phyloP scores from a whole-genome alignment of 2,888 invertebrate genomes.

The Cephalotes varians region DNA sequence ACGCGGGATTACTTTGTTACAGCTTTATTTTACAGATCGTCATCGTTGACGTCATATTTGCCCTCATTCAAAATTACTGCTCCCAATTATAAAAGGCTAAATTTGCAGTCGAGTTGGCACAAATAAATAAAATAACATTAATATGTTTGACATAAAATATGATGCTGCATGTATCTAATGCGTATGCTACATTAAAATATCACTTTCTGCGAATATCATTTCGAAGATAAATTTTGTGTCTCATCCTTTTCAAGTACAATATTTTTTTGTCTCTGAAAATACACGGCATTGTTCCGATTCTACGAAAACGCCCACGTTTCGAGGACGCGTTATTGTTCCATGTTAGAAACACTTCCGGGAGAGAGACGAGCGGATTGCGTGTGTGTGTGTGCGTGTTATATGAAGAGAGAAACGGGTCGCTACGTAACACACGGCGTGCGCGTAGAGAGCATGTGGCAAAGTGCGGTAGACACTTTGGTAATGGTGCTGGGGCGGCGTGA shows the following conservation, averaged over 20 bases:
- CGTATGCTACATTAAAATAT: neutral
- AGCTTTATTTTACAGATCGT: conserved; percentile 22
- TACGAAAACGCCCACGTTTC: neutral
- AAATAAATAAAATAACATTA: neutral
- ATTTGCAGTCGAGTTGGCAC: neutral
- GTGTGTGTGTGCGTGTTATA: neutral
- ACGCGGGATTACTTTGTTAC: conserved; percentile 43
- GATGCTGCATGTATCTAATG: neutral
- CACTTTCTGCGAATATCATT: neutral
- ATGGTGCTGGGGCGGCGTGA: conserved; percentile 78
- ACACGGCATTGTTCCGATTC: neutral
- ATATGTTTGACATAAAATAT: neutral
- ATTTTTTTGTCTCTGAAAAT: neutral
- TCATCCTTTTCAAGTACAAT: neutral
- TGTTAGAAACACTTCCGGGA: conserved; percentile 19
- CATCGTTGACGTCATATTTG: neutral
- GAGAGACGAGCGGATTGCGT: neutral
- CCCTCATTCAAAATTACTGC: neutral
- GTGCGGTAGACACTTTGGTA: conserved; percentile 76
- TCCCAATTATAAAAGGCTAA: neutral
- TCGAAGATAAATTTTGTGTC: neutral
- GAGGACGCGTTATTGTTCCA: conserved; percentile 28
- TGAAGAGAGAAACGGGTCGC: conserved; percentile 56
- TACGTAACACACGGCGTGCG: conserved; percentile 20
- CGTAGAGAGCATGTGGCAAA: conserved; percentile 62